Conservation (phyloP, 2,113 vertebrate genomes). For the Malurus elegans region DNA sequence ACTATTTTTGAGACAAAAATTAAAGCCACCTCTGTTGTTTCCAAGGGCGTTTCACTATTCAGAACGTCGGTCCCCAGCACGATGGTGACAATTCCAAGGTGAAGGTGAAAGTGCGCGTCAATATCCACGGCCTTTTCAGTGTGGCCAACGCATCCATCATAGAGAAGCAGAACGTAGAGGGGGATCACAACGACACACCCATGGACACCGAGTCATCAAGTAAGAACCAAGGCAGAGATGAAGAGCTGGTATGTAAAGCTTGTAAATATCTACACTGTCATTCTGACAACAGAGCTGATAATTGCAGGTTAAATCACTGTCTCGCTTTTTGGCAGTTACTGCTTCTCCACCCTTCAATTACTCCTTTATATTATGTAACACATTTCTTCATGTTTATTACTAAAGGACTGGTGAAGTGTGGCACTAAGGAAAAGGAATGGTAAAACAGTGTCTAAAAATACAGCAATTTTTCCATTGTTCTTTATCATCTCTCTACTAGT, state of each 20-base stretch:
- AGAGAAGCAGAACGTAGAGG: slow-evolving; percentile 84
- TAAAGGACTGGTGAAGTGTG: background rate
- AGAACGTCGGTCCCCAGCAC: slow-evolving; percentile 87
- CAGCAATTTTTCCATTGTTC: background rate
- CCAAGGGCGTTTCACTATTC: slow-evolving; percentile 86
- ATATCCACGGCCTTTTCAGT: slow-evolving; percentile 91
- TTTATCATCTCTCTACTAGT: background rate
- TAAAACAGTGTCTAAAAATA: background rate
- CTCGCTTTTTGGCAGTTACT: background rate
- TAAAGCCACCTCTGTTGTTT: background rate
- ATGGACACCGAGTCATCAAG: slow-evolving; percentile 84
- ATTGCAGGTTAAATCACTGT: background rate
- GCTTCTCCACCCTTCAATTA: background rate
- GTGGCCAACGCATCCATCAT: slow-evolving; percentile 89
- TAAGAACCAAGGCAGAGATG: slow-evolving; percentile 83
- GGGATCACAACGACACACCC: slow-evolving; percentile 79
- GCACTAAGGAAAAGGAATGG: background rate
- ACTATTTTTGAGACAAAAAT: background rate
- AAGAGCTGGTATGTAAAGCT: slow-evolving; percentile 81
- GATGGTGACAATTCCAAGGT: slow-evolving; percentile 93
- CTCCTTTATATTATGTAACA: background rate
- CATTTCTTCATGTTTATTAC: background rate
- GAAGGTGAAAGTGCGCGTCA: slow-evolving; percentile 93
- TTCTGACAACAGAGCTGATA: background rate
- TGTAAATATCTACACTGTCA: background rate